Conservation (phyloP, 2,113 vertebrate genomes). For the Oxygymnocypris stewartii region DNA sequence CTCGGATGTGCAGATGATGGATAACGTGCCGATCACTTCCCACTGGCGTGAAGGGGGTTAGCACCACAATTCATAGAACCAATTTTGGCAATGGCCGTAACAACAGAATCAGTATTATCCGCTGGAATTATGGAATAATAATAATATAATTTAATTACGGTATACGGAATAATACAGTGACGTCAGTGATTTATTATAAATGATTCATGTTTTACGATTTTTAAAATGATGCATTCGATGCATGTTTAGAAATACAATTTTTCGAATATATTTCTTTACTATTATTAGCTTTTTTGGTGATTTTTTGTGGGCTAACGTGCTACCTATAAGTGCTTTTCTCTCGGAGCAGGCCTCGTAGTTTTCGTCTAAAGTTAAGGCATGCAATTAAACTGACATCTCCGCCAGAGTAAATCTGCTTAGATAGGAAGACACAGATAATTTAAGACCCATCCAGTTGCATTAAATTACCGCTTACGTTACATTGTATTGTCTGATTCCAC, state of each 20-base stretch:
- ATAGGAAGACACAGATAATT: constrained; percentile 36
- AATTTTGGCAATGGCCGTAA: neutral
- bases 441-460: constrained; percentile 34
- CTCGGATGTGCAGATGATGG: constrained; percentile 59
- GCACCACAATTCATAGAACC: neutral
- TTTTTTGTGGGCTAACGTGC: neutral
- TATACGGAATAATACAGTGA: neutral
- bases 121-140: neutral
- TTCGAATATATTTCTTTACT: neutral
- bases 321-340: neutral
- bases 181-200: neutral
- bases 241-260: neutral
- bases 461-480: constrained; percentile 49
- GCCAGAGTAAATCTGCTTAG: constrained; percentile 22
- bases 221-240: neutral
- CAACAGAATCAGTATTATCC: neutral
- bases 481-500: constrained; percentile 51
- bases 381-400: constrained; percentile 31
- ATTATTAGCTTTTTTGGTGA: neutral
- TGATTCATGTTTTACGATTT: neutral
- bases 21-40: constrained; percentile 61
- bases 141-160: neutral
- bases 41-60: neutral
- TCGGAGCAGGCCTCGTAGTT: neutral
- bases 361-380: neutral